A percentile compares a stretch with the other conserved stretches of the same genome.
These are phyloP conservation scores for Hestina assimilis DNA, from an alignment of 1,140 invertebrate genomes.

Conservation along the genomic window DNA sequence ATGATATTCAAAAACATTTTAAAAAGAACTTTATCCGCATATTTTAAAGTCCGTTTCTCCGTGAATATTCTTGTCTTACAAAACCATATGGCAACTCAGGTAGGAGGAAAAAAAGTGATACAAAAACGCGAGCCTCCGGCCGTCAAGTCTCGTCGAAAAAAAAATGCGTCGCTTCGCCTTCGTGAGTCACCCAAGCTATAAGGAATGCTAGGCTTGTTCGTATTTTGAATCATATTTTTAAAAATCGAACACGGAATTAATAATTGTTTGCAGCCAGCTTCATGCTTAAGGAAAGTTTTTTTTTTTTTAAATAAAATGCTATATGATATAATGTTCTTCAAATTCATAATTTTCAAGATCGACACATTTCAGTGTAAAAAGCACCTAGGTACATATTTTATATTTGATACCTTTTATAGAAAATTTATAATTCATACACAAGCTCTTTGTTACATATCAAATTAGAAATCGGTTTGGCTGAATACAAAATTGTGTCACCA, in stretches of 20 bases:
- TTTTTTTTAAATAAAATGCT: too few relatives aligned
- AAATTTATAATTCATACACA: not conserved
- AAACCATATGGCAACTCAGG: slow-evolving; percentile 42
- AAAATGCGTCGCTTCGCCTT: slow-evolving; percentile 21
- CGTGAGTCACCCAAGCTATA: slow-evolving; percentile 23
- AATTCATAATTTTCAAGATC: too few relatives aligned
- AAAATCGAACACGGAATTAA: not conserved
- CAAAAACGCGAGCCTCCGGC: slow-evolving; percentile 34
- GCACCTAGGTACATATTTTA: too few relatives aligned
- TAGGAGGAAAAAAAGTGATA: slow-evolving; percentile 37
- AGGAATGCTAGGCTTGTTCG: slow-evolving; percentile 15
- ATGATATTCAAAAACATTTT: not conserved
- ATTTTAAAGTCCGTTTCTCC: not conserved
- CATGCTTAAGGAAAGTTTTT: too few relatives aligned
- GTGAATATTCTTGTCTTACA: not conserved
- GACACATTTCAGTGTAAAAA: too few relatives aligned
- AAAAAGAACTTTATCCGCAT: not conserved
- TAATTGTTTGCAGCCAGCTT: too few relatives aligned
- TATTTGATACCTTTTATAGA: too few relatives aligned
- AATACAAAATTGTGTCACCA: slow-evolving; percentile 17
- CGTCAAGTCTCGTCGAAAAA: slow-evolving; percentile 30
- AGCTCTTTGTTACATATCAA: slow-evolving; percentile 1
- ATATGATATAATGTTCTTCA: too few relatives aligned
- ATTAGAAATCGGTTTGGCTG: slow-evolving; percentile 5
- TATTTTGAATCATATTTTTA: slow-evolving; percentile 8